Base-by-base conservation (phyloP, 2,888 invertebrate species). In the Unio delphinus region DNA sequence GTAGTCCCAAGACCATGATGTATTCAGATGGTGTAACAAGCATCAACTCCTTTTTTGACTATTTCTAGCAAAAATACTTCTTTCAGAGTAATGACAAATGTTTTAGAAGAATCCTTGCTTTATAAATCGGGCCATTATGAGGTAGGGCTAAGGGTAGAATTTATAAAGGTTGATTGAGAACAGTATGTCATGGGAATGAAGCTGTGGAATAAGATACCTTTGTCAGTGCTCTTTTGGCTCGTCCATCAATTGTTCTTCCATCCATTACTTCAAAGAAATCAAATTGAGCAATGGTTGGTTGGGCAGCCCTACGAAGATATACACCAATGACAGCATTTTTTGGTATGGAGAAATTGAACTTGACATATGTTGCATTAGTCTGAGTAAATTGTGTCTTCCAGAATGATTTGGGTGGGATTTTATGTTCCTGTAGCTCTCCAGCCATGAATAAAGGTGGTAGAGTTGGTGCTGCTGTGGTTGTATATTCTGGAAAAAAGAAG, bases 351-450 rank as follows among this genome's bases (percentile, higher is more conserved):
- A 98, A 96, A 91, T 98, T 97, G 90, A 98, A 97, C 89, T 95
- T 95, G 67, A 98, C 95, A 91, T 96, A 97, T 63, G 96, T 95
- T 68, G 97, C 95, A 91, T 96, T 95, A 74, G 95, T 95, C 91
- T 97, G 97, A 91, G 95, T 96, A 91, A 98, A 97, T 91, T 97
- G 96, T 94, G 97, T 95, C 91, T 97, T 96, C 97, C 97, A 97
- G 91, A 97, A 97, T 89, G 96, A 95, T 91, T 97, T 96, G 78
- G 97, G 95, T 87, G 95, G 94, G 89, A 98, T 95, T 91, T 95
- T 94, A 91, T 95, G 94, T 86, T 95, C 94, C 86, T 71, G 72
- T 34, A 62, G 69, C 15, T 77, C 74, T 15, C 80, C 75, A 8
- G 76, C 59, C 30, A 72, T 77, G 62, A 75, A 76, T 68, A 72